Evolutionary conservation across 2,888 invertebrate genomes (phyloP).

Genomic region (Antitype chi): DNA sequence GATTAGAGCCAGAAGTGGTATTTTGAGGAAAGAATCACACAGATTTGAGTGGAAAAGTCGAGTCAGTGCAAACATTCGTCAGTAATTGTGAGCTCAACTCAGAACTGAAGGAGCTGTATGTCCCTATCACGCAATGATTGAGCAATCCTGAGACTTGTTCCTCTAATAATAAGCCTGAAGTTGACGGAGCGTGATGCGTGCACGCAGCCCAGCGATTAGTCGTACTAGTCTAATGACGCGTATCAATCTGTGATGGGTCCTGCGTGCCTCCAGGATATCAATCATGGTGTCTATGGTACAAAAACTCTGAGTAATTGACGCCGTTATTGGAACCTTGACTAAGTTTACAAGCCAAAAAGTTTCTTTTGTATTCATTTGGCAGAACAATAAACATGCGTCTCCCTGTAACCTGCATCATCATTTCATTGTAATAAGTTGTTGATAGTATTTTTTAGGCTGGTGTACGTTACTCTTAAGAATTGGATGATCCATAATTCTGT

Average conservation of each 20-base stretch:
- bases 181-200: slow-evolving; percentile 62
- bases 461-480: background rate
- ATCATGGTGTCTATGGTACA: slow-evolving; percentile 64
- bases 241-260: slow-evolving; percentile 71
- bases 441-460: background rate
- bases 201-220: slow-evolving; percentile 64
- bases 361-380: slow-evolving; percentile 23
- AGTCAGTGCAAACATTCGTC: no score
- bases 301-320: slow-evolving; percentile 62
- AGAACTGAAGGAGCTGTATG: no score
- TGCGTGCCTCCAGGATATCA: slow-evolving; percentile 74
- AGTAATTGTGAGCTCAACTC: no score
- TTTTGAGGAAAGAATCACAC: no score
- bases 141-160: slow-evolving; percentile 54
- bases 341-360: slow-evolving; percentile 31
- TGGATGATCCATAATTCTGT: no score
- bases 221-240: slow-evolving; percentile 71
- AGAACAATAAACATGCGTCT: slow-evolving; percentile 21
- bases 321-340: slow-evolving; percentile 58
- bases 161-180: slow-evolving; percentile 48
- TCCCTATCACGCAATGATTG: slow-evolving; percentile 45
- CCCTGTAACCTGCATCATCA: background rate
- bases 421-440: no score
- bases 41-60: no score
- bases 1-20: no score